Evolutionary conservation across 1,140 invertebrate genomes (phyloP).

Genomic region (Drosophila gunungcola): DNA sequence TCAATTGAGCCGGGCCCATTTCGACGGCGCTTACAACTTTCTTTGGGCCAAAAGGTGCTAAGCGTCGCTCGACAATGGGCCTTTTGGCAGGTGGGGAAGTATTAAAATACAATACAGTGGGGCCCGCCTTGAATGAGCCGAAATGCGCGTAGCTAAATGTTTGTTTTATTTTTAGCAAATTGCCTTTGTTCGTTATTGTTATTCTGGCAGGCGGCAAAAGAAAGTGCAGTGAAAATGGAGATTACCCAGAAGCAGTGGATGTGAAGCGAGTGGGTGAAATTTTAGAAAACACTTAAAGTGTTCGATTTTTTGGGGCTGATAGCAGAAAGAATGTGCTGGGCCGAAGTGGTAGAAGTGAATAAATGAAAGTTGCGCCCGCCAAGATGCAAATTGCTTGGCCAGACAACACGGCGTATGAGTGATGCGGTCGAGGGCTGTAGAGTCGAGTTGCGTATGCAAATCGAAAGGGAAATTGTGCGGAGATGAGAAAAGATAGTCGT

Average conservation of each 20-base stretch:
- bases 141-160: constrained; percentile 77
- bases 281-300: constrained; percentile 63
- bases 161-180: constrained; percentile 82
- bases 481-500: constrained; percentile 41
- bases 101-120: constrained; percentile 48
- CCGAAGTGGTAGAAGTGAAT: neutral
- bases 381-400: constrained; percentile 67
- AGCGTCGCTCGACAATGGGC: constrained; percentile 59
- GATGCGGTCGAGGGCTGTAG: constrained; percentile 55
- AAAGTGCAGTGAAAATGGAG: constrained; percentile 76
- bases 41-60: constrained; percentile 67
- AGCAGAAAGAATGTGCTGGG: constrained; percentile 57
- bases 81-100: constrained; percentile 62
- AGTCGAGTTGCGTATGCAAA: constrained; percentile 52
- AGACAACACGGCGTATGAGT: constrained; percentile 76
- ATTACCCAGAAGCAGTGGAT: constrained; percentile 40
- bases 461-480: constrained; percentile 52
- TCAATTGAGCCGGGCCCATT: constrained; percentile 46
- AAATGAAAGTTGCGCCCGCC: constrained; percentile 64
- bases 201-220: constrained; percentile 64
- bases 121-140: constrained; percentile 59
- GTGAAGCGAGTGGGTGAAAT: constrained; percentile 76
- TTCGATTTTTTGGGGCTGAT: constrained; percentile 65
- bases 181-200: constrained; percentile 56
- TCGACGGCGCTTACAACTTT: constrained; percentile 58